These are phyloP conservation scores for Meloidogyne floridensis DNA, from an alignment of 1,140 invertebrate genomes.

Conservation along the genomic window DNA sequence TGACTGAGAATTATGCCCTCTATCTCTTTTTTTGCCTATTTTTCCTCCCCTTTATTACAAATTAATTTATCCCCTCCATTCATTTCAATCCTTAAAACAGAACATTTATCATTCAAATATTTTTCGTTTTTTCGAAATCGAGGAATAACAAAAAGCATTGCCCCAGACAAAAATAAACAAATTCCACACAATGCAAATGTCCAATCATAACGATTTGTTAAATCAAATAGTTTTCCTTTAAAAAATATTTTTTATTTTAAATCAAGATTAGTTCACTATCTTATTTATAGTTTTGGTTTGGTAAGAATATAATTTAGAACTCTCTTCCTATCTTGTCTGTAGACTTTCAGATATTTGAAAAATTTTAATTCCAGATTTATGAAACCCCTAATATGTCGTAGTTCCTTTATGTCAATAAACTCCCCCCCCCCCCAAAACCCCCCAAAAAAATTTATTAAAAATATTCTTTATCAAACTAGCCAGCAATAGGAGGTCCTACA, in stretches of 20 bases:
- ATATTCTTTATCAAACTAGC: conserved; percentile 60
- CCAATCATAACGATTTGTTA: conserved; percentile 78
- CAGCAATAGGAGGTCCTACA: conserved; percentile 74
- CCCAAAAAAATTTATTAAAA: conserved; percentile 26
- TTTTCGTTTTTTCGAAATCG: conserved; percentile 17
- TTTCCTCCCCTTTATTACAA: not conserved
- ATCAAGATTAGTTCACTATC: too few species aligned
- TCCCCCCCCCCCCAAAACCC: too few species aligned
- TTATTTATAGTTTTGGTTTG: too few species aligned
- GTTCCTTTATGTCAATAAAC: too few species aligned
- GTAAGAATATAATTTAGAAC: too few species aligned
- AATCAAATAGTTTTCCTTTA: conserved; percentile 79
- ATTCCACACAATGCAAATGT: conserved; percentile 84
- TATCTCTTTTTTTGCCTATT: not conserved
- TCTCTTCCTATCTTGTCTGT: too few species aligned
- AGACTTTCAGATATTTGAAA: too few species aligned
- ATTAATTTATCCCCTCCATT: not conserved
- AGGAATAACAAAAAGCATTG: conserved; percentile 85
- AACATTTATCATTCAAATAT: not conserved
- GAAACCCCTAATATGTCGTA: too few species aligned
- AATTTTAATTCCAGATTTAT: too few species aligned
- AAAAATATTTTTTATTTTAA: conserved; percentile 44
- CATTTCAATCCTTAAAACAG: not conserved
- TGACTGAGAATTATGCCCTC: not conserved
- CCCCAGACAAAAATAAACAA: conserved; percentile 81